Conservation (phyloP, 2,888 invertebrate species). For the Habrosyne pyritoides region DNA sequence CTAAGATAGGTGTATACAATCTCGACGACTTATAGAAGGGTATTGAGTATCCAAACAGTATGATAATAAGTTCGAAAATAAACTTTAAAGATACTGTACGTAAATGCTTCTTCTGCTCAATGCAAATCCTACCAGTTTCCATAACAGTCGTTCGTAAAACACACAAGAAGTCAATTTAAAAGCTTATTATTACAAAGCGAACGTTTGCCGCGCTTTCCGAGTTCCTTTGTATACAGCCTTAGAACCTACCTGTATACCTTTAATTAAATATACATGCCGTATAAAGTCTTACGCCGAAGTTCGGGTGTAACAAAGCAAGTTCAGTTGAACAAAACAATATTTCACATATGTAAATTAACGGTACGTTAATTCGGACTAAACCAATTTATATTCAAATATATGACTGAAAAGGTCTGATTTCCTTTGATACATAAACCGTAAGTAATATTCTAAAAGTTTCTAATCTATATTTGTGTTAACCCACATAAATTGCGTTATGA, state of each 20-base stretch:
- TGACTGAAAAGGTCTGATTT: background rate
- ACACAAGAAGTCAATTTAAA: background rate
- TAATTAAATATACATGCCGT: background rate
- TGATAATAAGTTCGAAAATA: no score
- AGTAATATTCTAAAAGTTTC: background rate
- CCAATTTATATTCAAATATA: conserved; percentile 5
- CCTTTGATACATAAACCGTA: background rate
- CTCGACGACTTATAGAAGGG: no score
- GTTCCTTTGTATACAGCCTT: background rate
- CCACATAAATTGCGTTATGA: background rate
- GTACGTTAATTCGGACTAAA: conserved; percentile 1
- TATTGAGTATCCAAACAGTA: no score
- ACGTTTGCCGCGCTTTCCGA: background rate
- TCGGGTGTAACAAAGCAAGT: background rate
- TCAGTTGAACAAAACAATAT: background rate
- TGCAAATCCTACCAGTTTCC: background rate
- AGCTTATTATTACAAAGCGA: background rate
- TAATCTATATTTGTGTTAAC: background rate
- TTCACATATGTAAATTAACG: conserved; percentile 2
- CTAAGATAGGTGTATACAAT: no score
- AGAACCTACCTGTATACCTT: background rate
- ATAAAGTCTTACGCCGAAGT: background rate
- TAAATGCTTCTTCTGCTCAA: no score
- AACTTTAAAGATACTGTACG: no score
- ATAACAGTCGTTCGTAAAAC: background rate